Percentiles rank a stretch among this genome's conserved stretches.
These are phyloP conservation scores for Gasterosteus aculeatus DNA, from an alignment of 2,113 vertebrate genomes.

Conservation along the genomic window DNA sequence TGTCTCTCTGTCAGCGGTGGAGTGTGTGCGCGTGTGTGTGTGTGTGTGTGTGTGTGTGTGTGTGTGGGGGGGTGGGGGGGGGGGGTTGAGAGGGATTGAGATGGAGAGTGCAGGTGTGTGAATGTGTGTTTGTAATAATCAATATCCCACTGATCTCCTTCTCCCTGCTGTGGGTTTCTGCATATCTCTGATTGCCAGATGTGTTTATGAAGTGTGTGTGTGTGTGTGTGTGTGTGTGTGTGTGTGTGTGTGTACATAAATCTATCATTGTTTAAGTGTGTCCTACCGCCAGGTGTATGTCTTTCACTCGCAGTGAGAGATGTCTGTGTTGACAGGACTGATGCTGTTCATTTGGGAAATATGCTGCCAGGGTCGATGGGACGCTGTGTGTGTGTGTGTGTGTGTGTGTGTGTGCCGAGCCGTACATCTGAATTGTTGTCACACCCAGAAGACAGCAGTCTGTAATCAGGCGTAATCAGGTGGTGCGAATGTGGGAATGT, in stretches of 20 bases:
- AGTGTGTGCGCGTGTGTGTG: slow-evolving; percentile 28
- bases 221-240: slow-evolving; percentile 17
- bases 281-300: slow-evolving; percentile 56
- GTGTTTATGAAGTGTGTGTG: slow-evolving; percentile 50
- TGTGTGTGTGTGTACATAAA: slow-evolving; percentile 1
- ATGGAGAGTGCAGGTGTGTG: slow-evolving; percentile 26
- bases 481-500: slow-evolving; percentile 25
- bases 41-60: slow-evolving; percentile 29
- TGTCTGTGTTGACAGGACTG: slow-evolving; percentile 61
- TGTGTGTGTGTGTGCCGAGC: slow-evolving; percentile 6
- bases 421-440: slow-evolving; percentile 45
- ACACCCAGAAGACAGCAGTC: slow-evolving; percentile 24
- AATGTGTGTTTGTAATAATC: slow-evolving; percentile 51
- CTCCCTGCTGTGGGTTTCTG: slow-evolving; percentile 47
- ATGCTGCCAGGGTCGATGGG: slow-evolving; percentile 47
- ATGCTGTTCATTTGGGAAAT: slow-evolving; percentile 75
- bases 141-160: slow-evolving; percentile 64
- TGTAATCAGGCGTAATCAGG: slow-evolving; percentile 61
- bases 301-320: slow-evolving; percentile 46
- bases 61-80: no score
- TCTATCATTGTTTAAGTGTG: slow-evolving; percentile 15
- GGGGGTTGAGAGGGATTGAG: background rate
- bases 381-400: slow-evolving; percentile 19
- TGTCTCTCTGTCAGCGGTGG: slow-evolving; percentile 46
- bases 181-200: slow-evolving; percentile 60